Conservation (phyloP, 2,113 vertebrate genomes). For the Amphiprion percula region DNA sequence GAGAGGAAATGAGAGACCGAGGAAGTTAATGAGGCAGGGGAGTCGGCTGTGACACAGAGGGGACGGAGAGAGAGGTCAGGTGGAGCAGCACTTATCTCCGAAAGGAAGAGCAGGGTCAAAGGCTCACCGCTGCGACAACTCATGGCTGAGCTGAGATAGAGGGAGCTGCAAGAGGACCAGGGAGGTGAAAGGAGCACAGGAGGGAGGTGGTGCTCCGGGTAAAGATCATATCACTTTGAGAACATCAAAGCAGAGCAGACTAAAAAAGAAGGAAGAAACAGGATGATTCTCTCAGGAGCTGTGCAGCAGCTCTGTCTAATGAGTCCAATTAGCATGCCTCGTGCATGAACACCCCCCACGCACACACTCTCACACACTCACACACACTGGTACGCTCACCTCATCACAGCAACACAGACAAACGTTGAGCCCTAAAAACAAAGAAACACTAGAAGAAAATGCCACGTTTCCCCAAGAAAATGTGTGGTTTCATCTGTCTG, state of each 20-base stretch:
- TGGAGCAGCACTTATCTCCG: constrained; percentile 65
- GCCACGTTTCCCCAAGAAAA: constrained; percentile 39
- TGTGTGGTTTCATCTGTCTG: constrained; percentile 24
- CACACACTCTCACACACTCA: not conserved
- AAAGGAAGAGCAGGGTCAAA: constrained; percentile 71
- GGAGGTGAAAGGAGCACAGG: constrained; percentile 42
- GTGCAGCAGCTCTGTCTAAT: constrained; percentile 75
- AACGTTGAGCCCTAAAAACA: constrained; percentile 41
- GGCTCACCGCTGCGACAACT: constrained; percentile 50
- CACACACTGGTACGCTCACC: not conserved
- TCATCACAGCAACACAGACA: constrained; percentile 38
- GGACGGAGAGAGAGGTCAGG: constrained; percentile 63
- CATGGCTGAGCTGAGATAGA: constrained; percentile 51
- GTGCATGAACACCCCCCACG: constrained; percentile 39
- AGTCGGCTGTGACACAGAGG: constrained; percentile 44
- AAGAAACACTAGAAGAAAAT: constrained; percentile 28
- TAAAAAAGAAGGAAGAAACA: constrained; percentile 53
- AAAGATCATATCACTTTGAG: constrained; percentile 71
- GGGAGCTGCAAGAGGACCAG: constrained; percentile 28
- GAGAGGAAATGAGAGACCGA: constrained; percentile 56
- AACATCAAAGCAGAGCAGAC: constrained; percentile 75
- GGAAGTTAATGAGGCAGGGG: constrained; percentile 76
- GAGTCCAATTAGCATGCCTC: constrained; percentile 78
- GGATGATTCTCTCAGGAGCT: constrained; percentile 70
- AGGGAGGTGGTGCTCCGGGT: constrained; percentile 52